Evolutionary conservation across 2,113 vertebrate genomes (phyloP), one percentile per base, ranked within the genome.

Genomic region (Elanoides forficatus): DNA sequence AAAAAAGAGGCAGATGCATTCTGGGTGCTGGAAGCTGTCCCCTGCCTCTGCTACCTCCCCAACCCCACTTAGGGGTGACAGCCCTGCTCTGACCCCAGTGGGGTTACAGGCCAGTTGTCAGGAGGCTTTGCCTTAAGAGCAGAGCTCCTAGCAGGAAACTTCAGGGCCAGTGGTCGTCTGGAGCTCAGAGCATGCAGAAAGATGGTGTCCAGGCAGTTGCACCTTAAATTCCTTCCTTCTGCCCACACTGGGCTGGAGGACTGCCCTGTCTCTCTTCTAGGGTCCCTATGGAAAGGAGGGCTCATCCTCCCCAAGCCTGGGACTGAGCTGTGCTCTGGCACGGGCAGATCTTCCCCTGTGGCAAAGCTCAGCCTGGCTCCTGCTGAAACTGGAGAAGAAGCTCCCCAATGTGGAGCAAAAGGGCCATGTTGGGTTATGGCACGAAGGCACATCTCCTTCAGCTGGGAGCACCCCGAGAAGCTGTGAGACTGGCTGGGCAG

Each of bases 161-260:
- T 38, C 27, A 40, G 85, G 36, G 30, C 20, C 1, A 2, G 11
- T 21, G 48, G 25, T 60, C 25, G 5, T 8, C 26, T 76, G 63
- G 63, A 65, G 45, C 45, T 87, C 32, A 11, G 15, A 48, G 19
- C 29, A 29, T 15, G 29, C n/a, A 72, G 79, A 55, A 38, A 45
- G 68, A 29, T 55, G 47, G 27, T 62, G 13, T 15, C 11, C 11
- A 29, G 38, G 52, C 27, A 34, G 11, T 7, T 52, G 66, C 12
- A 22, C 15, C 29, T 67, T 38, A 29, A 67, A 55, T 29, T 22
- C 34, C 20, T 17, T 67, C 29, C 22, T 38, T 13, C 40, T 72
- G 16, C 13, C 5, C 8, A 2, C 29, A 15, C 0, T 2, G 13
- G 13, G 6, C 21, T 11, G 0, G 1, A 34, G 65, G 23, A 6